These are phyloP conservation scores for Sula dactylatra DNA, from an alignment of 2,113 vertebrate genomes.

Conservation along the genomic window DNA sequence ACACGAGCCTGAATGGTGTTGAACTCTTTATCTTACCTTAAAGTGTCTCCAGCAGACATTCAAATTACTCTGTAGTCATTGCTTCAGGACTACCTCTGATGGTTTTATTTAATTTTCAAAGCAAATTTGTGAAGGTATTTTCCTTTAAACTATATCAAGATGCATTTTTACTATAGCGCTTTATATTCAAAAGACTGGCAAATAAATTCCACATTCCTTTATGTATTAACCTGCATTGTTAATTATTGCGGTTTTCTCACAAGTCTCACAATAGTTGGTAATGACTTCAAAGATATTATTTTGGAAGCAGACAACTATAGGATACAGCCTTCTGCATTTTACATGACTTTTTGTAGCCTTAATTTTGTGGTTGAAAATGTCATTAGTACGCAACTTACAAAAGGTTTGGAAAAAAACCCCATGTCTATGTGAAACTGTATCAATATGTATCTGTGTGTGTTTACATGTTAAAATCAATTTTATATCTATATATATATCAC, in stretches of 20 bases:
- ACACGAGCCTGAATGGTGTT: neutral
- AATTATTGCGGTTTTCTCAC: neutral
- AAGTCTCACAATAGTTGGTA: neutral
- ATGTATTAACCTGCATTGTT: neutral
- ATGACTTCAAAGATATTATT: neutral
- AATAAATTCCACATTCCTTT: neutral
- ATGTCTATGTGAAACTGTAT: neutral
- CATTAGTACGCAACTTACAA: neutral
- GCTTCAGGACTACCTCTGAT: neutral
- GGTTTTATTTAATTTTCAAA: constrained; percentile 20
- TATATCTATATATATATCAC: neutral
- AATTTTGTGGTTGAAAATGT: neutral
- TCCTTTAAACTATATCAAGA: neutral
- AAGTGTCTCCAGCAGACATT: neutral
- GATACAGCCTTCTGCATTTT: neutral
- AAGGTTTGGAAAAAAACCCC: neutral
- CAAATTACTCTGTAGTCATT: neutral
- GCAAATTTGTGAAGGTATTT: neutral
- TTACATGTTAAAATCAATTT: neutral
- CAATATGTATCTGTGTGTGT: neutral
- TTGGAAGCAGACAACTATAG: neutral
- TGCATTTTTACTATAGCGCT: neutral
- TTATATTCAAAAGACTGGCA: neutral
- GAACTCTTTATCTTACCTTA: neutral
- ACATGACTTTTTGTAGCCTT: neutral